Percentiles rank a stretch among this genome's conserved stretches.
Evolutionary conservation across 1,140 invertebrate species (phyloP).

Genomic region (Neodiprion virginianus): DNA sequence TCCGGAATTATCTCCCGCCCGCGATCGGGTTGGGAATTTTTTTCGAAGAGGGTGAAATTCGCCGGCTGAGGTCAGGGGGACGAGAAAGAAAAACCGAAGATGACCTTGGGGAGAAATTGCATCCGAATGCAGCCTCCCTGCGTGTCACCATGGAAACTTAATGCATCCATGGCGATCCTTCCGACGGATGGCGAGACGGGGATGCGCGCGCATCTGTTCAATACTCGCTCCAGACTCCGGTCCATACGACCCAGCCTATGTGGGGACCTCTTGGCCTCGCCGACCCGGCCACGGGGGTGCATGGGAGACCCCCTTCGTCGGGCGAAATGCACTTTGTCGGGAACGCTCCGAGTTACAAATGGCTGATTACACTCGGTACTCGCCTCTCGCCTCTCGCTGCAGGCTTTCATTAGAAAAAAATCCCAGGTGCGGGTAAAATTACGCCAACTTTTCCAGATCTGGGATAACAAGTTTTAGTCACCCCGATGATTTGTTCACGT

Average conservation of each 20-base stretch:
- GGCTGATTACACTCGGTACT: not conserved
- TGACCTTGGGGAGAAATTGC: constrained; percentile 6
- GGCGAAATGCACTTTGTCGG: no score
- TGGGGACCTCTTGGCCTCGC: constrained; percentile 28
- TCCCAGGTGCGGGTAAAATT: no score
- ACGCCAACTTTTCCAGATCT: no score
- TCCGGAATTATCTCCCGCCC: no score
- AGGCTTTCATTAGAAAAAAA: no score
- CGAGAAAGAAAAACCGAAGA: not conserved
- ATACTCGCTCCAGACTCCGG: constrained; percentile 43
- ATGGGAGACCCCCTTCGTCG: not conserved
- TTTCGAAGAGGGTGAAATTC: no score
- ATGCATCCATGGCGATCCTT: constrained; percentile 36
- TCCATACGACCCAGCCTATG: constrained; percentile 19
- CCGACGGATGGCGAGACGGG: constrained; percentile 23
- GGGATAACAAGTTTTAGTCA: no score
- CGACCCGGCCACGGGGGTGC: constrained; percentile 27
- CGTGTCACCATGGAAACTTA: constrained; percentile 8
- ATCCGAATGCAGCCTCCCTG: not conserved
- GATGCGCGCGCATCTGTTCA: constrained; percentile 59
- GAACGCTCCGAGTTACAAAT: not conserved
- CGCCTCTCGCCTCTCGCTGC: no score
- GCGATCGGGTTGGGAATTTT: no score
- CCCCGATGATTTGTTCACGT: no score
- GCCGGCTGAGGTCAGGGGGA: not conserved